Evolutionary conservation across 2,888 invertebrate genomes (phyloP).

Genomic region (Archips crataeganus): DNA sequence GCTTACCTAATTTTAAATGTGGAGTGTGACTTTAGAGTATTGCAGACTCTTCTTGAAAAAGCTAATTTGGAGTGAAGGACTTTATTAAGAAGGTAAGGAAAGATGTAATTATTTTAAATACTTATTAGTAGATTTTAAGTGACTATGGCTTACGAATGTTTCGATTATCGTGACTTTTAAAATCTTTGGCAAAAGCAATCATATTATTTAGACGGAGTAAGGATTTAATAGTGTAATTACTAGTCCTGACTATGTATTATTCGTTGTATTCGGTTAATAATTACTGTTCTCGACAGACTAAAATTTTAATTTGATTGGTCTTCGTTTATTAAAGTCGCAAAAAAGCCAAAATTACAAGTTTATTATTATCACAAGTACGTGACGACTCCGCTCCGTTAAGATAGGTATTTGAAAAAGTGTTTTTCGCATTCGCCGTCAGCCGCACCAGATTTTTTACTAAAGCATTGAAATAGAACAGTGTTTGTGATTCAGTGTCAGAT

Average conservation of each 20-base stretch:
- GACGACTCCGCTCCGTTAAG: conserved; percentile 6
- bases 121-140: conserved; percentile 4
- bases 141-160: neutral
- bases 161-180: neutral
- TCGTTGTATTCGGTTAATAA: neutral
- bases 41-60: no score
- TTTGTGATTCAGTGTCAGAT: conserved; percentile 62
- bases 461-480: conserved; percentile 54
- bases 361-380: neutral
- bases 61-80: no score
- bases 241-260: neutral
- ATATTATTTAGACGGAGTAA: neutral
- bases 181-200: neutral
- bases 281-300: neutral
- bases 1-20: no score
- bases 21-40: no score
- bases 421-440: conserved; percentile 25
- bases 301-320: neutral
- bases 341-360: neutral
- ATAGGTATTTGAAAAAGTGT: conserved; percentile 11
- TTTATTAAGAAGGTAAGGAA: no score
- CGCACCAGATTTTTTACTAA: conserved; percentile 32
- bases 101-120: no score
- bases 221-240: neutral
- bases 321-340: neutral